A percentile compares a stretch with the other conserved stretches of the same genome.
phyloP scores from a whole-genome alignment of 2,888 invertebrate species.

The Stratiomys singularior region DNA sequence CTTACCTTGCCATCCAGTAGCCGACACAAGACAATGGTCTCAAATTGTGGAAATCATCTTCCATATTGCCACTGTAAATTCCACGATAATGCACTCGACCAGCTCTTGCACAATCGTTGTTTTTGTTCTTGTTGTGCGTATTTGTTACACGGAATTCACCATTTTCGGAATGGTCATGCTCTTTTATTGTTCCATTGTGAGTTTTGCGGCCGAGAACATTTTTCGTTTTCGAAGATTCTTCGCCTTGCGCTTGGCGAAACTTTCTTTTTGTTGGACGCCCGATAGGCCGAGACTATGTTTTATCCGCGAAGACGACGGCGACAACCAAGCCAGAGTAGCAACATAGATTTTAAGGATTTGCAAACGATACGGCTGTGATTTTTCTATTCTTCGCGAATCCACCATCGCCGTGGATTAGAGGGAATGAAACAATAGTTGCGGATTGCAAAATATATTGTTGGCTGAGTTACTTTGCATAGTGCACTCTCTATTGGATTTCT shows the following conservation, averaged over 20 bases:
- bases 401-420: neutral
- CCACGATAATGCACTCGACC: constrained; percentile 35
- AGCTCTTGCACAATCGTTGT: constrained; percentile 21
- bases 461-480: constrained; percentile 18
- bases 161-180: constrained; percentile 51
- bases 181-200: constrained; percentile 53
- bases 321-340: neutral
- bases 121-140: constrained; percentile 27
- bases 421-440: neutral
- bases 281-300: neutral
- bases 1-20: neutral
- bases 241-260: neutral
- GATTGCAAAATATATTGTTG: neutral
- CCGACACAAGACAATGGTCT: constrained; percentile 33
- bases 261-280: constrained; percentile 28
- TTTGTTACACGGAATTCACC: constrained; percentile 51
- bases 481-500: constrained; percentile 9
- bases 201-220: constrained; percentile 15
- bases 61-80: constrained; percentile 45
- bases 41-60: constrained; percentile 45
- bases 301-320: neutral
- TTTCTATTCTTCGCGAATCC: constrained; percentile 2
- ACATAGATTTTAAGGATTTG: constrained; percentile 28
- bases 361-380: constrained; percentile 33
- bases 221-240: constrained; percentile 13